Conservation (phyloP, 2,888 invertebrate species). For the Oeneis ivallda region DNA sequence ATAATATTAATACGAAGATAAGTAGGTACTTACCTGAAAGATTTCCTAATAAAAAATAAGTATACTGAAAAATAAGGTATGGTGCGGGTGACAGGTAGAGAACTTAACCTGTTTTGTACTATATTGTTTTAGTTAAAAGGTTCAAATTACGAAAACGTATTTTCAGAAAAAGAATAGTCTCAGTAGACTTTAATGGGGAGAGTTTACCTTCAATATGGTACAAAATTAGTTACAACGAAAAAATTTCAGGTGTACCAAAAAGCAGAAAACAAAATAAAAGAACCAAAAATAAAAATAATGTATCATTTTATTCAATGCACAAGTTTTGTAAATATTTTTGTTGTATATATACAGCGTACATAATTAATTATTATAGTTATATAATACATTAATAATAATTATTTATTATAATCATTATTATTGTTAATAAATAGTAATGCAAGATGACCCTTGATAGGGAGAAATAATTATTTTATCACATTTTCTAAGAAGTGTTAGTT, state of each 20-base stretch:
- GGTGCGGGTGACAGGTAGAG: no score
- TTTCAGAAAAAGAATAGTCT: no score
- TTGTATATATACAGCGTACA: slow-evolving; percentile 10
- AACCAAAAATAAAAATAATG: slow-evolving; percentile 25
- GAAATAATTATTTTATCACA: slow-evolving; percentile 2
- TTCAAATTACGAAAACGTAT: no score
- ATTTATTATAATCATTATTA: not conserved
- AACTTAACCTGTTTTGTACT: no score
- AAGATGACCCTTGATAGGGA: not conserved
- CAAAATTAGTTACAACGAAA: no score
- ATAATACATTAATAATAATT: not conserved
- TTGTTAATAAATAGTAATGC: not conserved
- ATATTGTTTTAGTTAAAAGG: no score
- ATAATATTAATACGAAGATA: no score
- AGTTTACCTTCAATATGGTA: no score
- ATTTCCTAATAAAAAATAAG: no score
- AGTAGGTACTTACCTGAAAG: no score
- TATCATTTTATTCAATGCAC: slow-evolving; percentile 25
- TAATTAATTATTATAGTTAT: not conserved
- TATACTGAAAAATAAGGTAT: no score
- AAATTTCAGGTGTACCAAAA: not conserved
- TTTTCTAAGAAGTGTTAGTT: not conserved
- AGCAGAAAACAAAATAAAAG: slow-evolving; percentile 21
- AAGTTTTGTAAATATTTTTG: slow-evolving; percentile 21
- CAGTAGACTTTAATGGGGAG: no score